Conservation (phyloP, 2,113 vertebrate species). For the Peucedramus taeniatus region DNA sequence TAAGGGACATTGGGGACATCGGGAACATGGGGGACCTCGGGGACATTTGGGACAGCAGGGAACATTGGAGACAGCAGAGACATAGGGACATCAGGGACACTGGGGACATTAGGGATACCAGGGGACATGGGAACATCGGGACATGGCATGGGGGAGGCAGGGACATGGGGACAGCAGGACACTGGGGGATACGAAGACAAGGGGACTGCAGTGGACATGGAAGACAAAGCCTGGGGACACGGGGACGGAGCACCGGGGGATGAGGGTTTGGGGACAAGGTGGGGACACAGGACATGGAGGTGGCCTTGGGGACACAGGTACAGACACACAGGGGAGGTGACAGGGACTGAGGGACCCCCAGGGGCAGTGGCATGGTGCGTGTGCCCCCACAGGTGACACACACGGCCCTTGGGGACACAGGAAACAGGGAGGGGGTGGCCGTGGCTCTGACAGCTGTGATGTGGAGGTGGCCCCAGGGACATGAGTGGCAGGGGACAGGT, state of each 20-base stretch:
- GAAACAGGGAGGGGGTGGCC: not conserved
- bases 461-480: not conserved
- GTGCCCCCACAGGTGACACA: not conserved
- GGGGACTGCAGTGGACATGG: not conserved
- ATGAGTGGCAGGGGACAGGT: not conserved
- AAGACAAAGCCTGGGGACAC: not conserved
- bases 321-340: too few species aligned
- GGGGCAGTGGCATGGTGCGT: not conserved
- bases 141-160: too few species aligned
- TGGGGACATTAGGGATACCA: too few species aligned
- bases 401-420: not conserved
- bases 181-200: not conserved
- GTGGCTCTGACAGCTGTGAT: not conserved
- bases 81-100: not conserved
- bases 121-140: too few species aligned
- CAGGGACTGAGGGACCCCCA: not conserved
- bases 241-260: not conserved
- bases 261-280: not conserved
- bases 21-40: not conserved
- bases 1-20: not conserved
- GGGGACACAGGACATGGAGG: not conserved
- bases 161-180: too few species aligned
- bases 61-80: not conserved
- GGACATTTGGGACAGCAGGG: not conserved
- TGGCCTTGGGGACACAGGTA: not conserved